Conservation (phyloP, 2,113 vertebrate genomes). For the Illadopsis cleaveri region DNA sequence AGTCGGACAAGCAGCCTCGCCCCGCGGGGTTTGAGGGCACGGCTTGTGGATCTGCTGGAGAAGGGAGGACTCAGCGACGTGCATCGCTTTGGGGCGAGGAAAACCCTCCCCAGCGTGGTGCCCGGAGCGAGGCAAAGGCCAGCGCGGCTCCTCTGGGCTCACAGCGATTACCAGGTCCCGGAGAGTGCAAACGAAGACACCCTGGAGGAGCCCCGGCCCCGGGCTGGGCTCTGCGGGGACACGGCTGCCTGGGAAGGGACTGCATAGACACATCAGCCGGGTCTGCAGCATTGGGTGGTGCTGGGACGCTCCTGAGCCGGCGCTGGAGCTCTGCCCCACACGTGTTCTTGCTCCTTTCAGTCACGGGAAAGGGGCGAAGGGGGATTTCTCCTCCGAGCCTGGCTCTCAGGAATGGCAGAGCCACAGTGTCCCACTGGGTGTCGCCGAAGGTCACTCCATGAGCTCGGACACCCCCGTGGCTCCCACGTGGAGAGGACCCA, state of each 20-base stretch:
- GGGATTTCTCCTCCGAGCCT: not conserved
- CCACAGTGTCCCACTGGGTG: not conserved
- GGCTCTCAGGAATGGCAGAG: not conserved
- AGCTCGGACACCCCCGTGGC: not conserved
- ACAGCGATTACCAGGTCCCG: conserved; percentile 37
- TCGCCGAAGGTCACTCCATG: rapidly evolving
- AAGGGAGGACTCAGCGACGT: not conserved
- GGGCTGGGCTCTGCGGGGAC: conserved; percentile 1
- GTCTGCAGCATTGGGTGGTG: conserved; percentile 36
- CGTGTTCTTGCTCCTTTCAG: not conserved
- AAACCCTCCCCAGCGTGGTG: not conserved
- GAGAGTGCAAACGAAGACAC: conserved; percentile 57
- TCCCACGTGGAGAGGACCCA: not conserved
- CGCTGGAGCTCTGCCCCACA: not conserved
- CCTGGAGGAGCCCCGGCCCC: not conserved
- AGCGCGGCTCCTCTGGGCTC: conserved; percentile 12
- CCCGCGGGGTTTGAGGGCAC: not conserved
- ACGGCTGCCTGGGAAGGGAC: not conserved
- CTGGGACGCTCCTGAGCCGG: not conserved
- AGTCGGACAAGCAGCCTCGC: not conserved
- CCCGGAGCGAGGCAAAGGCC: not conserved
- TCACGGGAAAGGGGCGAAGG: not conserved
- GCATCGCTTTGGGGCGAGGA: not conserved
- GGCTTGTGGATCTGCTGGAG: not conserved
- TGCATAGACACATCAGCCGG: conserved; percentile 32